Percentiles rank a stretch among this genome's conserved stretches.
These are phyloP conservation scores for Eupithecia pulchellata DNA, from an alignment of 2,888 invertebrate genomes.

Conservation along the genomic window DNA sequence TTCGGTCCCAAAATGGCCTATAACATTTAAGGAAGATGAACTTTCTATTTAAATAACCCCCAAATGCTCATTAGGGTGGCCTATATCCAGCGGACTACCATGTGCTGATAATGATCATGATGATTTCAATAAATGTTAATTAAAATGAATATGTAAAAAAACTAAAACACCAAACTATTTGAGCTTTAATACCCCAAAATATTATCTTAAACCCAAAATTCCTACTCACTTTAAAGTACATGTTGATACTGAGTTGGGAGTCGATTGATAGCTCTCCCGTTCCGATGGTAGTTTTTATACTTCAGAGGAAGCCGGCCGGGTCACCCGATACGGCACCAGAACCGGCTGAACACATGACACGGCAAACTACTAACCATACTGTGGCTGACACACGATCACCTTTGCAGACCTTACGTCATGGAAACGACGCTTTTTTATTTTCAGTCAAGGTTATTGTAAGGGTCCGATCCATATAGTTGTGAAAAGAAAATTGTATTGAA, in stretches of 20 bases:
- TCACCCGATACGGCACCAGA: slow-evolving; percentile 75
- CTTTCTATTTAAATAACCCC: too few relatives aligned
- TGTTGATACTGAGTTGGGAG: slow-evolving; percentile 71
- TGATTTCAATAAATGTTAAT: neutral
- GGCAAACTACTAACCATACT: slow-evolving; percentile 39
- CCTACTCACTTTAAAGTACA: slow-evolving; percentile 77
- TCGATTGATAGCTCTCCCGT: slow-evolving; percentile 71
- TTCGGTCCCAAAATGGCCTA: neutral
- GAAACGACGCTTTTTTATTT: slow-evolving; percentile 63
- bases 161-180: neutral
- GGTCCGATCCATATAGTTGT: slow-evolving; percentile 51
- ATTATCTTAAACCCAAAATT: slow-evolving; percentile 1
- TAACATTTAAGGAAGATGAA: neutral
- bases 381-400: slow-evolving; percentile 66
- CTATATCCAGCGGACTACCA: too few relatives aligned
- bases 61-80: too few relatives aligned
- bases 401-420: slow-evolving; percentile 75
- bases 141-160: neutral
- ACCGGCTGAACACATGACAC: slow-evolving; percentile 79
- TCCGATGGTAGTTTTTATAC: slow-evolving; percentile 80
- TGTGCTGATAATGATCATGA: too few relatives aligned
- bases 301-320: slow-evolving; percentile 62
- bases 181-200: neutral
- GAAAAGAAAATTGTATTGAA: neutral
- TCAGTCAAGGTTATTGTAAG: slow-evolving; percentile 73